Conservation (phyloP, 1,140 invertebrate genomes). For the Ostrea denselamellosa region DNA sequence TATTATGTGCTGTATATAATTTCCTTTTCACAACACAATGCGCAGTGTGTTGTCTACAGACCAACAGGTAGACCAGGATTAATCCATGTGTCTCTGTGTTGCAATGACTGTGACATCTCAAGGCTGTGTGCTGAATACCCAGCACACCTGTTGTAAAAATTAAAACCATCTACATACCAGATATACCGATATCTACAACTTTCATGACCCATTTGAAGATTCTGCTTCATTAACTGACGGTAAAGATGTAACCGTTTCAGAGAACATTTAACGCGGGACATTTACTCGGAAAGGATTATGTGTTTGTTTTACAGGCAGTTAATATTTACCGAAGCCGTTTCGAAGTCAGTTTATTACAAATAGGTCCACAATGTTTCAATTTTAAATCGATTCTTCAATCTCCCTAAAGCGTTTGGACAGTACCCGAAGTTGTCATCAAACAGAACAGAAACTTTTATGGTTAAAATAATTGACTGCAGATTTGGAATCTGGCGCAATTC, state of each 20-base stretch:
- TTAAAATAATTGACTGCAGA: not conserved
- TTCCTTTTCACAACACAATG: slow-evolving; percentile 30
- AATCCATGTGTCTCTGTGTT: not conserved
- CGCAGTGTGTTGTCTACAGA: not conserved
- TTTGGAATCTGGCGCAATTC: not conserved
- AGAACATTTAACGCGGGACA: not conserved
- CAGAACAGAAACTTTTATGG: not conserved
- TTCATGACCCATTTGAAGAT: not conserved
- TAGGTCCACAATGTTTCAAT: slow-evolving; percentile 14
- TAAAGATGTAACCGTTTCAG: not conserved
- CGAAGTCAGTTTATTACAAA: slow-evolving; percentile 1
- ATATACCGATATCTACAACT: not conserved
- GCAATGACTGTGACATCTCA: slow-evolving; percentile 30
- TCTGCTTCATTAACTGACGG: slow-evolving; percentile 3
- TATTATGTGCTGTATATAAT: slow-evolving; percentile 15
- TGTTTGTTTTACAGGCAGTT: slow-evolving; percentile 21
- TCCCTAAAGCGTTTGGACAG: not conserved
- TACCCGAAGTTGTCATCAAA: not conserved
- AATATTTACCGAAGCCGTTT: slow-evolving; percentile 3
- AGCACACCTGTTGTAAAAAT: not conserved
- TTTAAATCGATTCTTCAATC: slow-evolving; percentile 25
- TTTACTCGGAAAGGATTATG: not conserved
- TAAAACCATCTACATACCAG: not conserved
- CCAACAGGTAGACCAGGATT: slow-evolving; percentile 5
- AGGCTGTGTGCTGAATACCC: not conserved